phyloP scores from a whole-genome alignment of 53 echinoderm and acorn worm species.

The Paracentrotus lividus region DNA sequence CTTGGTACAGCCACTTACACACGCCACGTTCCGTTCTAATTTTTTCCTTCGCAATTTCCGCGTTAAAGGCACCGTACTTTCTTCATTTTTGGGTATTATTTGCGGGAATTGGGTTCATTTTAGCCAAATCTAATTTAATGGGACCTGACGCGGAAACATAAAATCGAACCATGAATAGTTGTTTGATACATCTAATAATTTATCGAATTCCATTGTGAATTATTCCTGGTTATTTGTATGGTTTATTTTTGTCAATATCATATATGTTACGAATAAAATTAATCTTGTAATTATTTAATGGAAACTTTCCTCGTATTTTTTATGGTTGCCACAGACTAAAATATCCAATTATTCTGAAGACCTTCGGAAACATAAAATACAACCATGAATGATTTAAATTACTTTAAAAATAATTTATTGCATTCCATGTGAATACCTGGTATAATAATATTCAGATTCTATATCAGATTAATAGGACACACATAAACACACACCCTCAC shows the following conservation, averaged over 20 bases:
- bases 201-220: background rate
- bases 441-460: too few relatives aligned
- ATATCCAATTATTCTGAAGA: too few relatives aligned
- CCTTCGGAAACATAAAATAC: too few relatives aligned
- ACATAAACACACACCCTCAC: too few relatives aligned
- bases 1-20: background rate
- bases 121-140: background rate
- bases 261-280: background rate
- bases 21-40: constrained; percentile 3
- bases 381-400: too few relatives aligned
- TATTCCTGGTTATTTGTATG: background rate
- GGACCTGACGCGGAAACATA: background rate
- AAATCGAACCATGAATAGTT: background rate
- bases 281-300: background rate
- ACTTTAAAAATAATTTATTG: too few relatives aligned
- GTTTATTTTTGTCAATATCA: background rate
- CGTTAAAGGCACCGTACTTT: constrained; percentile 57
- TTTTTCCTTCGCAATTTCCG: constrained; percentile 34
- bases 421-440: too few relatives aligned
- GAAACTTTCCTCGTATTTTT: background rate
- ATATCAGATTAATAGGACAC: too few relatives aligned
- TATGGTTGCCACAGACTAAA: too few relatives aligned
- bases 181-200: background rate
- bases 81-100: background rate
- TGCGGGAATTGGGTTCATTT: background rate